Evolutionary conservation across 1,140 invertebrate genomes (phyloP).

Genomic region (Magallana gigas): DNA sequence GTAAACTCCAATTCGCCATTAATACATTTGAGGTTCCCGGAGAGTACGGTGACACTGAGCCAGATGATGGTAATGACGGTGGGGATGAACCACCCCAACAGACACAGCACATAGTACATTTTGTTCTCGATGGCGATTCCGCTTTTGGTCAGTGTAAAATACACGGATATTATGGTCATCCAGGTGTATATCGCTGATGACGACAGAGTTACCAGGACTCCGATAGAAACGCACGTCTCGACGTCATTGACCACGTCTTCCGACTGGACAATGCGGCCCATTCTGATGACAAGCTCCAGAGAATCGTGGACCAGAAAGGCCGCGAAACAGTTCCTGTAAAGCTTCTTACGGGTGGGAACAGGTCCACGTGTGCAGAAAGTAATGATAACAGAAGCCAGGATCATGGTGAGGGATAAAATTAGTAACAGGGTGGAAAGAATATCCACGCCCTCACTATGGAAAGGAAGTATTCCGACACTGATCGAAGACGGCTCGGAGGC

Average conservation of each 20-base stretch:
- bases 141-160: conserved; percentile 49
- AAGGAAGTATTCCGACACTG: conserved; percentile 48
- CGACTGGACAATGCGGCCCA: conserved; percentile 47
- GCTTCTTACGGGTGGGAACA: conserved; percentile 44
- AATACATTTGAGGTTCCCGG: conserved; percentile 52
- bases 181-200: conserved; percentile 54
- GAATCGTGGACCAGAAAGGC: conserved; percentile 55
- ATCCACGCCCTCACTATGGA: conserved; percentile 49
- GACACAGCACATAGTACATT: conserved; percentile 56
- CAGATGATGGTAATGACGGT: conserved; percentile 56
- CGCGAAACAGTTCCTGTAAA: conserved; percentile 55
- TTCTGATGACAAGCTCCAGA: conserved; percentile 48
- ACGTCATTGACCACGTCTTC: conserved; percentile 50
- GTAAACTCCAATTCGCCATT: conserved; percentile 55
- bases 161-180: conserved; percentile 50
- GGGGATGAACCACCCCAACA: conserved; percentile 55
- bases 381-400: conserved; percentile 45
- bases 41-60: conserved; percentile 54
- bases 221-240: conserved; percentile 51
- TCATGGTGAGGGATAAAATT: conserved; percentile 45
- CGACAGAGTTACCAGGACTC: conserved; percentile 49
- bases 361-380: conserved; percentile 45
- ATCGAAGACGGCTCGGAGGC: conserved; percentile 46
- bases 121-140: conserved; percentile 51
- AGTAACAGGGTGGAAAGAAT: conserved; percentile 44